Evolutionary conservation across 2,113 vertebrate species (phyloP).

Genomic region (Dromaius novaehollandiae): DNA sequence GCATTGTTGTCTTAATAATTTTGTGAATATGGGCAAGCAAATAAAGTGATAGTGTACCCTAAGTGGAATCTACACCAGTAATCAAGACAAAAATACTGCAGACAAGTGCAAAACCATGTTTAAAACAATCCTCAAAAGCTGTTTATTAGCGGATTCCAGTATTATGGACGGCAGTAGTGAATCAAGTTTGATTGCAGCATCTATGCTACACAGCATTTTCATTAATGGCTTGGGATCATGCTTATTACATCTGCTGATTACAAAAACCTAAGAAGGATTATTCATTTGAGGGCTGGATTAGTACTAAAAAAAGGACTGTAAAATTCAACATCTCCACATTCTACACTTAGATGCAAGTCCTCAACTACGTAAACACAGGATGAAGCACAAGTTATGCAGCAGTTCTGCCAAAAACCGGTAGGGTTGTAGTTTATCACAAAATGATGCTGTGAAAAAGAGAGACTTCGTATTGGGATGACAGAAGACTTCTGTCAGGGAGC

Average conservation of each 20-base stretch:
- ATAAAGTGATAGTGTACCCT: background rate
- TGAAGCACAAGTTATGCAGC: background rate
- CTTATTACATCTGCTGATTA: background rate
- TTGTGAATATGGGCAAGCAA: background rate
- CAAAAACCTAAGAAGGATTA: background rate
- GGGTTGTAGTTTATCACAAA: background rate
- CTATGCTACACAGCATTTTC: background rate
- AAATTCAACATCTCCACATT: background rate
- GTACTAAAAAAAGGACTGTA: background rate
- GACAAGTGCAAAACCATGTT: background rate
- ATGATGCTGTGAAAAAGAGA: background rate
- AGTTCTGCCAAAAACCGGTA: background rate
- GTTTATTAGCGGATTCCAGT: background rate
- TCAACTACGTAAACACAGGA: background rate
- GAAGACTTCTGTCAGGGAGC: too few relatives aligned
- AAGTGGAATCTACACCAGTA: background rate
- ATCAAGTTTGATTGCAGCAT: background rate
- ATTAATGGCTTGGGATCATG: background rate
- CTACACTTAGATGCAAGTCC: background rate
- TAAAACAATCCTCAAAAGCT: background rate
- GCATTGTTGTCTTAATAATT: background rate
- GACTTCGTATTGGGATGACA: too few relatives aligned
- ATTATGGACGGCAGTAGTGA: background rate
- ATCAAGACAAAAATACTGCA: background rate
- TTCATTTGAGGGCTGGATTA: background rate